Conservation (phyloP, 2,113 vertebrate genomes). For the Ailuropoda melanoleuca region DNA sequence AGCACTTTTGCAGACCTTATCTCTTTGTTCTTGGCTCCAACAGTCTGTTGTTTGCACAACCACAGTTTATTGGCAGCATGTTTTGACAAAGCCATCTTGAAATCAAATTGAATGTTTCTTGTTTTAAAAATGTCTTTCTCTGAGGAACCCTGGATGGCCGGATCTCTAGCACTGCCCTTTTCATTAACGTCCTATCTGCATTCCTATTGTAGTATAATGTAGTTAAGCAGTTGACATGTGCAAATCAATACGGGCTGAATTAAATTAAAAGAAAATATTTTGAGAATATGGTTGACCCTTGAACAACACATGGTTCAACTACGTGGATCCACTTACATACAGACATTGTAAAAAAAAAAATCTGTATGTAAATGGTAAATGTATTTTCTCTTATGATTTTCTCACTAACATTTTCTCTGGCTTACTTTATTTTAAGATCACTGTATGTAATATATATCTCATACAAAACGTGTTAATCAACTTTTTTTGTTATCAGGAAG, state of each 20-base stretch:
- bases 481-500: neutral
- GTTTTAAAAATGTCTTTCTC: slow-evolving; percentile 45
- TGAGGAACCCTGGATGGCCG: neutral
- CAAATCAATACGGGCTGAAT: neutral
- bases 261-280: slow-evolving; percentile 11
- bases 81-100: slow-evolving; percentile 33
- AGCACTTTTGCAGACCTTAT: slow-evolving; percentile 38
- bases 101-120: slow-evolving; percentile 47
- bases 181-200: neutral
- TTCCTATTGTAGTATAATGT: neutral
- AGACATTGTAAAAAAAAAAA: no score
- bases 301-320: neutral
- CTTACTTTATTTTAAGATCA: neutral
- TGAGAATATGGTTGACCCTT: neutral
- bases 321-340: neutral
- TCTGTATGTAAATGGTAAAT: neutral
- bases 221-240: neutral
- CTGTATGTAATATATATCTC: neutral
- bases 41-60: neutral
- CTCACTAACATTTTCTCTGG: neutral
- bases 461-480: neutral
- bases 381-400: neutral
- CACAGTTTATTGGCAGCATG: neutral
- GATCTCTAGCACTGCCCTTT: neutral
- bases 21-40: neutral